phyloP scores from a whole-genome alignment of 2,888 invertebrate genomes.

The Notocelia uddmanniana region DNA sequence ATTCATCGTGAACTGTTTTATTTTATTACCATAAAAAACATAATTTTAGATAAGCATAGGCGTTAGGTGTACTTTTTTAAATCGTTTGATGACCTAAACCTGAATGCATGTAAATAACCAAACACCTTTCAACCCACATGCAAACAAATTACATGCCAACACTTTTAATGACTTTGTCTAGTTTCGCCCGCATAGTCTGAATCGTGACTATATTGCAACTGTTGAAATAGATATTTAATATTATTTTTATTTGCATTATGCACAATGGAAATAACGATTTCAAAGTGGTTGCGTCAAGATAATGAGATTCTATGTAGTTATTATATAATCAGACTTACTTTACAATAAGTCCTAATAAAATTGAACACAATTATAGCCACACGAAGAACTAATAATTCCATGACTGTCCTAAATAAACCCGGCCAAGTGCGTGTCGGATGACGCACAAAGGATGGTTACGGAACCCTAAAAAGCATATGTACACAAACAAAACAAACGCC shows the following conservation, averaged over 20 bases:
- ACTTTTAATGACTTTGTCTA: not conserved
- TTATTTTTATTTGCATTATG: not conserved
- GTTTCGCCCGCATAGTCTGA: not conserved
- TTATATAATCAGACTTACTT: not conserved
- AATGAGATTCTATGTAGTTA: not conserved
- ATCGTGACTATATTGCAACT: not conserved
- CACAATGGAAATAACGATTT: not conserved
- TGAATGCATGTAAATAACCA: conserved; percentile 9
- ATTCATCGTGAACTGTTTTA: too few relatives aligned
- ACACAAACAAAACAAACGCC: too few relatives aligned
- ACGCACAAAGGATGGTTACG: too few relatives aligned
- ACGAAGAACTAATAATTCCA: too few relatives aligned
- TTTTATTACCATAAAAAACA: too few relatives aligned
- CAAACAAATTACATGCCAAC: not conserved
- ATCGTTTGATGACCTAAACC: conserved; percentile 5
- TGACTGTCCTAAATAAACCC: too few relatives aligned
- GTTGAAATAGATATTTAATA: not conserved
- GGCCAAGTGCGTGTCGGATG: too few relatives aligned
- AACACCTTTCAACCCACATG: conserved; percentile 9
- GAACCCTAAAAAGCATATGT: too few relatives aligned
- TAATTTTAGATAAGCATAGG: not conserved
- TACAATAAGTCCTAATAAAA: not conserved
- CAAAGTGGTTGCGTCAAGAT: not conserved
- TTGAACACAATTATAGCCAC: too few relatives aligned
- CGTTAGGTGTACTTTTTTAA: not conserved